phyloP scores from a whole-genome alignment of 2,113 vertebrate species.

The Delphinus delphis region DNA sequence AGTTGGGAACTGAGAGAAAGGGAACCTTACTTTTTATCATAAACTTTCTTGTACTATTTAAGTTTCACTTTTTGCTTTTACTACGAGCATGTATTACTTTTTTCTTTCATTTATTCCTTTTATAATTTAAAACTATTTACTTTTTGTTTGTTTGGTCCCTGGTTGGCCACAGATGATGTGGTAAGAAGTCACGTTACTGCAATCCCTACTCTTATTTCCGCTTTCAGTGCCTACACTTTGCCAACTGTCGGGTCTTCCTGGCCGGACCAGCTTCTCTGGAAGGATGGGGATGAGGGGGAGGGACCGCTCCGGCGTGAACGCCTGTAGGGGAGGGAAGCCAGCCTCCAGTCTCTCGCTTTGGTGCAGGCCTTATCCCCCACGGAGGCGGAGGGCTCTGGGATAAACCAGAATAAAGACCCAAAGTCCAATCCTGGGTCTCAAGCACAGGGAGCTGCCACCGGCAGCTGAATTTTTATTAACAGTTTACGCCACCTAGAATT shows the following conservation, averaged over 20 bases:
- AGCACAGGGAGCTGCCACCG: conserved; percentile 66
- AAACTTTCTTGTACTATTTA: accelerated
- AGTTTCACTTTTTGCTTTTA: neutral
- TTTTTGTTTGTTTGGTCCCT: neutral
- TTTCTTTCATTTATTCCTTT: neutral
- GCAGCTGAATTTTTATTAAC: neutral
- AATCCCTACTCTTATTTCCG: neutral
- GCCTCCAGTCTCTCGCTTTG: neutral
- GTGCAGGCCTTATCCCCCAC: neutral
- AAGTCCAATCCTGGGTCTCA: conserved; percentile 60
- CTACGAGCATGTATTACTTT: neutral
- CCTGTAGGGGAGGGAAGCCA: neutral
- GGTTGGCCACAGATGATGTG: neutral
- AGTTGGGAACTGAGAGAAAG: neutral
- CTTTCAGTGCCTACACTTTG: neutral
- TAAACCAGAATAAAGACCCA: conserved; percentile 55
- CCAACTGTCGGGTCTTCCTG: accelerated
- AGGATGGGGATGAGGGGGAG: accelerated
- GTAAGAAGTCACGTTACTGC: neutral
- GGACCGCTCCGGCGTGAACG: neutral
- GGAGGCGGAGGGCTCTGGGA: conserved; percentile 32
- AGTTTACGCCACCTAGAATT: neutral
- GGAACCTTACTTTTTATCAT: neutral
- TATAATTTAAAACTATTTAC: neutral
- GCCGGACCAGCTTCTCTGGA: neutral